Evolutionary conservation across 2,888 invertebrate species (phyloP), one percentile per base, ranked within the genome.

Genomic region (Chaetogeoica ovagalla): DNA sequence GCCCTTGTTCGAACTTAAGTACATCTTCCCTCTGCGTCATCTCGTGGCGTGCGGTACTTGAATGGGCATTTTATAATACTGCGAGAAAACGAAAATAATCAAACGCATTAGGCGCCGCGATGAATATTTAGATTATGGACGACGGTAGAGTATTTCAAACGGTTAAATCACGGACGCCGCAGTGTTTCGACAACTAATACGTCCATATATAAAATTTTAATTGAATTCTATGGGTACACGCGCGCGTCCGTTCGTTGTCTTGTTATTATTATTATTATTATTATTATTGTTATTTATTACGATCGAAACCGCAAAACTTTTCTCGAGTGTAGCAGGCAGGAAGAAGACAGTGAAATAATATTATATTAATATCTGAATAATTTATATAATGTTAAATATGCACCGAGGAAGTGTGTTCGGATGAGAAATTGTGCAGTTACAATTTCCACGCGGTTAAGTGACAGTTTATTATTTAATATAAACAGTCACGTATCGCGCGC

Each of bases 1-100:
- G 93, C 86, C 95, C 95, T 89, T 94, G 95, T 91, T 98, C 97
- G 88, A 97, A 98, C 88, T 95, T 95, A 86, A 94, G 91, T 85
- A 94, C 94, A 88, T 95, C 94, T 87, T 95, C 94, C 82, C 95
- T 89, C 88, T 94, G 95, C 88, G 94, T 94, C 94, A 95, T 94
- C 89, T 91, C 92, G 88, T 84, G 83, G 60, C n/a, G 62, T 70
- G 62, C n/a, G 70, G 30, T 70, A 63, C 55, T 79, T 57, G 79
- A 79, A 79, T 71, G 71, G 62, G 63, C 79, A 79, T 79, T 79
- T 79, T 79, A 79, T 55, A 57, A 71, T 8, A 79, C 79, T 79
- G 55, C 55, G 19, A 17, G 4, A 30, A 30, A 9, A 15, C 23
- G 57, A 79, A 79, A 37, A 71, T 71, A 70, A 69, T 30, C 19